phyloP scores from a whole-genome alignment of 1,140 invertebrate species.

The Macrostomum lignano region DNA sequence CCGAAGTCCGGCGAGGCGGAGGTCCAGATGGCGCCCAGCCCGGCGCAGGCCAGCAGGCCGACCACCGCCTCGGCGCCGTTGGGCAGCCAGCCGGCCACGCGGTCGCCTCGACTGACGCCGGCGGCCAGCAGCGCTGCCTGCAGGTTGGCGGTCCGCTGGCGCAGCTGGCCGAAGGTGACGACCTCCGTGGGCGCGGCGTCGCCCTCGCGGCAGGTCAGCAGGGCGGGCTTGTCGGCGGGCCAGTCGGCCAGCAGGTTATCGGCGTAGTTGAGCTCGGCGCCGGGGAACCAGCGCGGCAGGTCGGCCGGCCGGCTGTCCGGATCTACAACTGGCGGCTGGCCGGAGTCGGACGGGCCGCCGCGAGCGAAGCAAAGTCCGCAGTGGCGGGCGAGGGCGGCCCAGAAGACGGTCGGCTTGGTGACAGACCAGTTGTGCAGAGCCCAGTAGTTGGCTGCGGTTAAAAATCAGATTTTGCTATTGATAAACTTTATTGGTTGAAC shows the following conservation, averaged over 20 bases:
- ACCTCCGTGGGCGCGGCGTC: too few relatives aligned
- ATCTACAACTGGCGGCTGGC: constrained; percentile 5
- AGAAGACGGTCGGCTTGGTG: too few relatives aligned
- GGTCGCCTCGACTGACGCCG: constrained; percentile 25
- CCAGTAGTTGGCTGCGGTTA: too few relatives aligned
- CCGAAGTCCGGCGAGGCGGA: constrained; percentile 35
- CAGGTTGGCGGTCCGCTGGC: constrained; percentile 20
- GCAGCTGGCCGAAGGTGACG: constrained; percentile 22
- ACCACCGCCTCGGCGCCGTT: too few relatives aligned
- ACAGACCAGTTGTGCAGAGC: too few relatives aligned
- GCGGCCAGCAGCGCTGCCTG: constrained; percentile 23
- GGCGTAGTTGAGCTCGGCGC: constrained; percentile 28
- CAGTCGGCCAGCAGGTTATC: constrained; percentile 26
- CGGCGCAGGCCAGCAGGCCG: constrained; percentile 31
- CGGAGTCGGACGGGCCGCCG: neutral
- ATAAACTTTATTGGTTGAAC: too few relatives aligned
- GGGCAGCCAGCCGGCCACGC: constrained; percentile 30
- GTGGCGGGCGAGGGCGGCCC: too few relatives aligned
- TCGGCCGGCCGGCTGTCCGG: constrained; percentile 10
- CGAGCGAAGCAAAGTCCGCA: too few relatives aligned
- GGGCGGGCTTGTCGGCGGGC: constrained; percentile 22
- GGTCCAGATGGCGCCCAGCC: constrained; percentile 34
- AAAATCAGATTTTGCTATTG: too few relatives aligned
- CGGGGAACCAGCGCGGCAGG: constrained; percentile 30
- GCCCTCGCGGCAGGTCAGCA: too few relatives aligned